These are phyloP conservation scores for Drosophila nigromelanica DNA, from an alignment of 1,140 invertebrate species.

Conservation along the genomic window DNA sequence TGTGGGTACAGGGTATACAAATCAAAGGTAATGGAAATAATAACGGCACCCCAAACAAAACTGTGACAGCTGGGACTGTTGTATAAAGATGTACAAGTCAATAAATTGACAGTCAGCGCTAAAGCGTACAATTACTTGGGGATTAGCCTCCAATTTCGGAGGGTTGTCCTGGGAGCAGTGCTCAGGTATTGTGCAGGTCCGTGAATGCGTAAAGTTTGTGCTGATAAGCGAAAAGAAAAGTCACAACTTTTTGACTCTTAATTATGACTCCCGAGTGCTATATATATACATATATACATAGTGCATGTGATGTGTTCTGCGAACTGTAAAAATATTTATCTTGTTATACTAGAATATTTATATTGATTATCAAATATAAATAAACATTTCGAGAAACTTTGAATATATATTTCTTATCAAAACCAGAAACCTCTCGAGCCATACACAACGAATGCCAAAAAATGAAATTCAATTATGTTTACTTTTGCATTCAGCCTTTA, in stretches of 20 bases:
- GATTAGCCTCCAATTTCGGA: constrained; percentile 57
- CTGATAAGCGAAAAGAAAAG: constrained; percentile 2
- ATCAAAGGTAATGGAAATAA: constrained; percentile 40
- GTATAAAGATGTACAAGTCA: constrained; percentile 58
- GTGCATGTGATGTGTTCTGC: not conserved
- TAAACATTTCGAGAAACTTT: not conserved
- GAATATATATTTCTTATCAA: not conserved
- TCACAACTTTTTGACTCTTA: constrained; percentile 10
- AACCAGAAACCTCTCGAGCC: not conserved
- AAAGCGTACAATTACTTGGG: constrained; percentile 78
- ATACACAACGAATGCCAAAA: not conserved
- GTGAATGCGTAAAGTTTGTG: constrained; percentile 14
- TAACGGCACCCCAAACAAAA: constrained; percentile 51
- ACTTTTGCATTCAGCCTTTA: constrained; percentile 7
- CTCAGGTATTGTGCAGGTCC: not conserved
- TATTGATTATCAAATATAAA: not conserved
- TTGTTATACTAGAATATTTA: too few species aligned
- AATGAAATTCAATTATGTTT: constrained; percentile 67
- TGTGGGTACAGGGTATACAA: constrained; percentile 5
- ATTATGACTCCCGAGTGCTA: not conserved
- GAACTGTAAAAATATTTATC: not conserved
- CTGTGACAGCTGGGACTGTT: constrained; percentile 61
- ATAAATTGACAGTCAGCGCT: constrained; percentile 73
- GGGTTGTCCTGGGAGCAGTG: constrained; percentile 14
- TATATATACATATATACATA: too few species aligned